Evolutionary conservation across 1,140 invertebrate species (phyloP), one percentile per base, ranked within the genome.

Genomic region (Mycetomoellerius zeteki): DNA sequence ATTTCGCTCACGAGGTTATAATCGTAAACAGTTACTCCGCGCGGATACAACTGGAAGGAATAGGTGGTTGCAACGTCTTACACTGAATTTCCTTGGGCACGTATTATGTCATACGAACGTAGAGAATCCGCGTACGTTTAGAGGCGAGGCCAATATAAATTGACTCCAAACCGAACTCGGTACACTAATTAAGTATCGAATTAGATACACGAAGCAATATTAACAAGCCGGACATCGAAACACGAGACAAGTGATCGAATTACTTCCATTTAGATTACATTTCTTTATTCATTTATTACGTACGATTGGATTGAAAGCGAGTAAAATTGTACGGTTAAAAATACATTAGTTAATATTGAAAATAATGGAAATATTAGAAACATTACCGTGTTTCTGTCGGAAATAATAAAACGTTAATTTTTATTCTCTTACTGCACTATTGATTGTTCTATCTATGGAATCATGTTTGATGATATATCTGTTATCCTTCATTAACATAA

Each of bases 1-100:
- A 92, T 91, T 69, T 90, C 72, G 67, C 69, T 81, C 24, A 52
- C 30, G 16, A 21, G 77, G 89, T 87, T 92, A 89, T 90, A 92
- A 91, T 89, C 88, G 90, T 91, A 89, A 91, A 92, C 82, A 91
- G 77, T 88, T 60, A 56, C 71, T 62, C 10, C 47, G n/a, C n/a
- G n/a, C n/a, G 62, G 19, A 62, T 62, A 27, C 24, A 47, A 30
- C 37, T 80, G 64, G 27, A 69, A 69, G 65, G 65, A 69, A 78
- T 86, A 56, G 43, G 54, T 60, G 84, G 27, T 82, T 69, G 52
- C 37, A 56, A 69, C 82, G 75, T 71, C 69, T 62, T 54, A 21
- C 47, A 47, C 16, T 54, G 88, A 80, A 86, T 89, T 73, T 90
- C 88, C 88, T 90, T 52, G 64, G 37, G 76, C 52, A 14, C 37